Percentiles rank a stretch among this genome's conserved stretches.
Conservation (phyloP, 2,113 vertebrate species). For the Diadophis punctatus region DNA sequence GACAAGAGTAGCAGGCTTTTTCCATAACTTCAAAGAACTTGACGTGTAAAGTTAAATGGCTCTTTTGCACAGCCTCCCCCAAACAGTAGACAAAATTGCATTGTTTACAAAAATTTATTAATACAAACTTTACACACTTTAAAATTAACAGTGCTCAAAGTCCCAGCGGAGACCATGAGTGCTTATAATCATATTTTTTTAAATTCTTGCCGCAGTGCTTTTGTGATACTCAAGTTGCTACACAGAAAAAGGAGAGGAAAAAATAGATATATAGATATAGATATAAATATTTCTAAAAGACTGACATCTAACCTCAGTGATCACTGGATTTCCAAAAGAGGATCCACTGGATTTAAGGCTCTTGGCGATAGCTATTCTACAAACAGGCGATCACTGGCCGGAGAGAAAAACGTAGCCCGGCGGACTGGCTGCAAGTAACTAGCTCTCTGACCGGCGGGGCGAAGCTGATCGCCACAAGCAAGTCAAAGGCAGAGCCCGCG, state of each 20-base stretch:
- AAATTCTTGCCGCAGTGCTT: conserved; percentile 65
- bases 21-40: neutral
- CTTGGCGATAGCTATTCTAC: conserved; percentile 65
- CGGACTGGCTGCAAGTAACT: conserved; percentile 75
- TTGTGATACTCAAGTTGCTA: conserved; percentile 74
- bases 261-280: neutral
- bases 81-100: conserved; percentile 92
- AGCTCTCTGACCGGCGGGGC: conserved; percentile 76
- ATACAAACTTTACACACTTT: conserved; percentile 99
- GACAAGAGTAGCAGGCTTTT: neutral
- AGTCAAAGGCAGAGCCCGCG: conserved; percentile 70
- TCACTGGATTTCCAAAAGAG: conserved; percentile 77
- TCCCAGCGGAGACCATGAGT: conserved; percentile 84
- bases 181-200: conserved; percentile 76
- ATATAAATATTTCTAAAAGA: conserved; percentile 62
- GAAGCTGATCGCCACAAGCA: conserved; percentile 79
- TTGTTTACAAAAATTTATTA: conserved; percentile 99
- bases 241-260: conserved; percentile 80
- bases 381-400: conserved; percentile 25
- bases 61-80: conserved; percentile 62
- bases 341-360: conserved; percentile 90
- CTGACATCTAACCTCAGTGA: conserved; percentile 77
- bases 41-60: neutral
- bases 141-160: conserved; percentile 90
- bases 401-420: conserved; percentile 69